phyloP scores from a whole-genome alignment of 2,888 invertebrate species.

The Thalpophila matura region DNA sequence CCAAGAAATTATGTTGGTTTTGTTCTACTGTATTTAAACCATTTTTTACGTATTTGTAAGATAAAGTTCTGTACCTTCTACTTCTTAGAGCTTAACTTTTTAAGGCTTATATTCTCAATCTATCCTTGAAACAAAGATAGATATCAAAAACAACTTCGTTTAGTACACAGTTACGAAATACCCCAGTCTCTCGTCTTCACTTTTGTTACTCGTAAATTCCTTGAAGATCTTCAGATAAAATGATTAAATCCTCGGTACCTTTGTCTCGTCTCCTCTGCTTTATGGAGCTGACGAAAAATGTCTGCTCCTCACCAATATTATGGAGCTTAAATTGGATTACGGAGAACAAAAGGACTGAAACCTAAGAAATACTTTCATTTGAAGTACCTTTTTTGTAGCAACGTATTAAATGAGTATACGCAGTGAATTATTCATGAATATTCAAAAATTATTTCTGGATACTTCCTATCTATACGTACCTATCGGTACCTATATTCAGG shows the following conservation, averaged over 20 bases:
- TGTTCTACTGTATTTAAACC: no score
- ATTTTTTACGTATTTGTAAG: no score
- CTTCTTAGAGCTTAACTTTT: background rate
- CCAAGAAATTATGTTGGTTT: no score
- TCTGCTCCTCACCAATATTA: slow-evolving; percentile 41
- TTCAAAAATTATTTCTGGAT: slow-evolving; percentile 3
- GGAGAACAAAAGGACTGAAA: slow-evolving; percentile 44
- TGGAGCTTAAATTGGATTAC: slow-evolving; percentile 50
- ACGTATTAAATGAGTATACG: background rate
- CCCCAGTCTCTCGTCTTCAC: slow-evolving; percentile 37
- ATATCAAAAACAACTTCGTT: slow-evolving; percentile 32
- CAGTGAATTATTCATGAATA: no score
- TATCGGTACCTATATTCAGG: no score
- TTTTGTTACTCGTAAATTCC: slow-evolving; percentile 59
- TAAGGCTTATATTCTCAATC: slow-evolving; percentile 12
- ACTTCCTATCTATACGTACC: no score
- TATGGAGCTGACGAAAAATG: slow-evolving; percentile 51
- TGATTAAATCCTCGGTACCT: slow-evolving; percentile 57
- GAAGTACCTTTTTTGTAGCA: background rate
- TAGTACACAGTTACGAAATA: slow-evolving; percentile 32
- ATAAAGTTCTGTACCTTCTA: no score
- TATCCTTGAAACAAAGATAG: slow-evolving; percentile 33
- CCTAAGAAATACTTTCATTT: slow-evolving; percentile 22
- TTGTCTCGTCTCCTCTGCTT: slow-evolving; percentile 56
- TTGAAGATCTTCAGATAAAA: slow-evolving; percentile 55